Percentiles rank a stretch among this genome's conserved stretches.
phyloP scores from a whole-genome alignment of 2,888 invertebrate species.

The Agrochola lota region DNA sequence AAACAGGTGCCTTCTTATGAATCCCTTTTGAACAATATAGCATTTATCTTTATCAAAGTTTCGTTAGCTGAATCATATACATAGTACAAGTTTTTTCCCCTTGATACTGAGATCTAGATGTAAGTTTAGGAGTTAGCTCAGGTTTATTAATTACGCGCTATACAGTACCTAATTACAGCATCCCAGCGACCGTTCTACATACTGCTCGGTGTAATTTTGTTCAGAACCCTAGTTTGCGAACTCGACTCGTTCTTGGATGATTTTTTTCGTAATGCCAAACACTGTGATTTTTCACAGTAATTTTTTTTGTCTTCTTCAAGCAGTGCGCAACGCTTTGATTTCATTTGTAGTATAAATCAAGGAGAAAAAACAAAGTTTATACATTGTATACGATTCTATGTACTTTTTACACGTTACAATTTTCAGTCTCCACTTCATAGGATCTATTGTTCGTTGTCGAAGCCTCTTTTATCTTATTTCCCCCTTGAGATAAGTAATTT shows the following conservation, averaged over 20 bases:
- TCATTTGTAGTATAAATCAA: not conserved
- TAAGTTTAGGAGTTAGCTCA: not conserved
- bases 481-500: constrained; percentile 67
- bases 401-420: constrained; percentile 38
- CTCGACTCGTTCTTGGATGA: not conserved
- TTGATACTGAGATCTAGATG: not conserved
- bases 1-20: not conserved
- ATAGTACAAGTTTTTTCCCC: not conserved
- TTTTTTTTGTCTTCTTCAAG: not conserved
- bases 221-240: not conserved
- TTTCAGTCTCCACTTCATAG: constrained; percentile 33
- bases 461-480: constrained; percentile 64
- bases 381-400: not conserved
- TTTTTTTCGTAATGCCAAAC: not conserved
- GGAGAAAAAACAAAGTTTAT: not conserved
- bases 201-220: not conserved
- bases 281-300: no score
- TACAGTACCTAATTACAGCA: not conserved
- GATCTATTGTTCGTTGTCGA: constrained; percentile 63
- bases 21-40: not conserved
- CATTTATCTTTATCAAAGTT: not conserved
- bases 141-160: not conserved
- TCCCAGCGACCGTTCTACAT: not conserved
- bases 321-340: not conserved
- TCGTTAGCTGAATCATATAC: no score